Evolutionary conservation across 2,113 vertebrate species (phyloP).

Genomic region (Callospermophilus lateralis): DNA sequence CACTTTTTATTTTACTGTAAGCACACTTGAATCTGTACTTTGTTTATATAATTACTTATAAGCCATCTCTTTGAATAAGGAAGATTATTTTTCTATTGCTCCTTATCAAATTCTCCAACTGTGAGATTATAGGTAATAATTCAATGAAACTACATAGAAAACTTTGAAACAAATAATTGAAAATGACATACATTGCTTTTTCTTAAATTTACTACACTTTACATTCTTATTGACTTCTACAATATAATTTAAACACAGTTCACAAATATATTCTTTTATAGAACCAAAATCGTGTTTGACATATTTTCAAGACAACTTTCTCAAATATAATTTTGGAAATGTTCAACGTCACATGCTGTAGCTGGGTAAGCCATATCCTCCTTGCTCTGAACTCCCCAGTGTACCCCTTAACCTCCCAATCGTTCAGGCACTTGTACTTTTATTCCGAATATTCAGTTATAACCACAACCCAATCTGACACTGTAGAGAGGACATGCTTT

Average conservation of each 20-base stretch:
- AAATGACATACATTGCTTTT: not conserved
- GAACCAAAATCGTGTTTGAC: not conserved
- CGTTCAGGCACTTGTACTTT: not conserved
- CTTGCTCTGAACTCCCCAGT: accelerated
- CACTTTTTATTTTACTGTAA: not conserved
- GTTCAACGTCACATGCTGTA: too few species aligned
- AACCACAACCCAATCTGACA: not conserved
- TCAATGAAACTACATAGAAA: not conserved
- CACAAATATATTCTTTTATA: not conserved
- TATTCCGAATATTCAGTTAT: not conserved
- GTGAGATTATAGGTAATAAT: not conserved
- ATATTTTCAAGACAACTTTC: not conserved
- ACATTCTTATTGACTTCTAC: not conserved
- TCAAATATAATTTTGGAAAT: not conserved
- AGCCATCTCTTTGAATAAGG: not conserved
- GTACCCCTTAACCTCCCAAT: accelerated
- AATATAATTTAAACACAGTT: not conserved
- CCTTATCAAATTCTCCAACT: not conserved
- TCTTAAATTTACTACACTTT: not conserved
- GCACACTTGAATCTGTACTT: not conserved
- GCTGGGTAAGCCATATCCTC: not conserved
- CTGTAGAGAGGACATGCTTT: not conserved
- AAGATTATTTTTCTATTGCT: not conserved
- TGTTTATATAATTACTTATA: not conserved
- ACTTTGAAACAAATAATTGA: not conserved